A percentile compares a stretch with the other conserved stretches of the same genome.
phyloP scores from a whole-genome alignment of 2,888 invertebrate genomes.

The Sesia bembeciformis region DNA sequence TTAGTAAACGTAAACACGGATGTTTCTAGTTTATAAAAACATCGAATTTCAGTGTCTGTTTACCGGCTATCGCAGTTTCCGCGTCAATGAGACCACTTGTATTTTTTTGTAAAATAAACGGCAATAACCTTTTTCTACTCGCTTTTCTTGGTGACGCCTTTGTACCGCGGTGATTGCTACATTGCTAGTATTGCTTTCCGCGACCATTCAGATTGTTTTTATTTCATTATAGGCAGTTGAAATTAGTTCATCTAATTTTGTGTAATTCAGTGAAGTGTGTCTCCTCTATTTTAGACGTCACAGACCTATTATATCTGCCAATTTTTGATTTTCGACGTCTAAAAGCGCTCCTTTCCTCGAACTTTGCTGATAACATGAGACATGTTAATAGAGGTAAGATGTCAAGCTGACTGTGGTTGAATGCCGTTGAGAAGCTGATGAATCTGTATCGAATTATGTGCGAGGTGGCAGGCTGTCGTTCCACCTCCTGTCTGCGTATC shows the following conservation, averaged over 20 bases:
- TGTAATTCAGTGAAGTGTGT: too few species aligned
- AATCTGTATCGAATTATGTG: conserved; percentile 39
- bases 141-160: conserved; percentile 31
- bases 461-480: conserved; percentile 10
- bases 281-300: too few species aligned
- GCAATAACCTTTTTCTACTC: conserved; percentile 25
- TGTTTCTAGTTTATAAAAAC: background rate
- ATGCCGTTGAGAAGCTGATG: conserved; percentile 29
- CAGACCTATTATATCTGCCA: too few species aligned
- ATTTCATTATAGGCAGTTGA: conserved; percentile 1
- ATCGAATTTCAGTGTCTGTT: background rate
- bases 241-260: too few species aligned
- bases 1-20: background rate
- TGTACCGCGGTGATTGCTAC: conserved; percentile 25
- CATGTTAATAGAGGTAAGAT: background rate
- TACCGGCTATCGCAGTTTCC: conserved; percentile 17
- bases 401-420: background rate
- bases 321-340: too few species aligned
- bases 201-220: conserved; percentile 9
- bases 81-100: conserved; percentile 25
- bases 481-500: too few species aligned
- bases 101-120: conserved; percentile 32
- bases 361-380: too few species aligned
- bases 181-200: conserved; percentile 20
- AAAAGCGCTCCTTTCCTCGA: too few species aligned